Evolutionary conservation across 2,113 vertebrate genomes (phyloP).

Genomic region (Leiothrix lutea): DNA sequence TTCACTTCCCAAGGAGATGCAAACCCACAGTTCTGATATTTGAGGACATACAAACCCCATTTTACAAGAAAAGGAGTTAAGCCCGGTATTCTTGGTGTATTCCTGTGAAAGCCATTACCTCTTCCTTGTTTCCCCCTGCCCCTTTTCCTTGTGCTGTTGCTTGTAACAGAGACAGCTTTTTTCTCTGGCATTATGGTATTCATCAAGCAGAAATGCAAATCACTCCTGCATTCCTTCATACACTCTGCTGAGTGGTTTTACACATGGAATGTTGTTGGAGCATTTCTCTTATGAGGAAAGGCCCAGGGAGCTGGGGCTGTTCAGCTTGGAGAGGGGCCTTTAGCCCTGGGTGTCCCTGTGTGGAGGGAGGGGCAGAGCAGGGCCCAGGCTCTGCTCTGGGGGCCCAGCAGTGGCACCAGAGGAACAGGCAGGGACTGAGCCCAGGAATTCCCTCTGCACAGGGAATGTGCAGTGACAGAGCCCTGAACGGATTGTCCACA

Average conservation of each 20-base stretch:
- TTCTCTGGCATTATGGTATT: background rate
- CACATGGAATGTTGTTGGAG: background rate
- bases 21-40: background rate
- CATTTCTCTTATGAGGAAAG: background rate
- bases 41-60: background rate
- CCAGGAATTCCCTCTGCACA: background rate
- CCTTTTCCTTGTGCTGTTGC: background rate
- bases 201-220: background rate
- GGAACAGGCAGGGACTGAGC: fast-evolving
- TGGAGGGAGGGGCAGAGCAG: background rate
- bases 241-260: background rate
- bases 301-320: background rate
- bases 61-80: background rate
- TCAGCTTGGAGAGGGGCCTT: background rate
- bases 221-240: background rate
- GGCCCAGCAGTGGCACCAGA: background rate
- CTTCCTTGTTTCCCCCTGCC: background rate
- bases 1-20: background rate
- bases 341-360: no score
- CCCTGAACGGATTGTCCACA: background rate
- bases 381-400: background rate
- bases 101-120: background rate
- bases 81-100: background rate
- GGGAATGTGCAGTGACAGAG: background rate
- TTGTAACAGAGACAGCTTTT: background rate